A percentile compares a stretch with the other conserved stretches of the same genome.
Evolutionary conservation across 1,140 invertebrate species (phyloP).

Genomic region (Platorchestia sp.): DNA sequence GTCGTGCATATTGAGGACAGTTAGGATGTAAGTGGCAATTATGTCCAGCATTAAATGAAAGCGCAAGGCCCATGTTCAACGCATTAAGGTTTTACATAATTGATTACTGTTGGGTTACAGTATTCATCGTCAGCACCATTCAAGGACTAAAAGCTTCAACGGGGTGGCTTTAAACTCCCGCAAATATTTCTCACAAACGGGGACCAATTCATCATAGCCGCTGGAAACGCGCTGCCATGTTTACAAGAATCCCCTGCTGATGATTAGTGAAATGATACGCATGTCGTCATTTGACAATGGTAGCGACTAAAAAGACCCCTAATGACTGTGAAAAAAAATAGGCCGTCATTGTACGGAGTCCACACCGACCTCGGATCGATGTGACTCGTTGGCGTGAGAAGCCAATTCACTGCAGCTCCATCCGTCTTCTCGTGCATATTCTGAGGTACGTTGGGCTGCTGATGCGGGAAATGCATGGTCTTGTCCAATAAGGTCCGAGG

Average conservation of each 20-base stretch:
- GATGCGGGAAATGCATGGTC: background rate
- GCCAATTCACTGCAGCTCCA: conserved; percentile 35
- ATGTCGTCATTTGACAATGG: conserved; percentile 27
- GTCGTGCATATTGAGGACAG: background rate
- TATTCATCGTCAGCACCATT: background rate
- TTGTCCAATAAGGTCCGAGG: conserved; percentile 16
- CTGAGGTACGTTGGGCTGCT: background rate
- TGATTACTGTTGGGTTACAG: background rate
- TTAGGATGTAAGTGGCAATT: background rate
- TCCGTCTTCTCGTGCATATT: conserved; percentile 38
- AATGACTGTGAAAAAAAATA: conserved; percentile 43
- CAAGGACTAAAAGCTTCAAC: conserved; percentile 7
- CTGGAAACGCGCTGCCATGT: conserved; percentile 32
- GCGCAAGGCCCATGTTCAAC: background rate
- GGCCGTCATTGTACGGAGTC: conserved; percentile 45
- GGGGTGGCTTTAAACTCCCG: background rate
- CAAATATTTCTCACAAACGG: background rate
- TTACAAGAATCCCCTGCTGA: conserved; percentile 47
- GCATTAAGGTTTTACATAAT: background rate
- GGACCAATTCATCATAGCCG: background rate
- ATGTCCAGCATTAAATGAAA: background rate
- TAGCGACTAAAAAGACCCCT: conserved; percentile 36
- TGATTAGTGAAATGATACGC: conserved; percentile 54
- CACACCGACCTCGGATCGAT: conserved; percentile 19
- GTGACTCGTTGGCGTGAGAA: conserved; percentile 27